These are phyloP conservation scores for Synaphobranchus kaupii DNA, from an alignment of 2,797 vertebrate species.

Conservation along the genomic window DNA sequence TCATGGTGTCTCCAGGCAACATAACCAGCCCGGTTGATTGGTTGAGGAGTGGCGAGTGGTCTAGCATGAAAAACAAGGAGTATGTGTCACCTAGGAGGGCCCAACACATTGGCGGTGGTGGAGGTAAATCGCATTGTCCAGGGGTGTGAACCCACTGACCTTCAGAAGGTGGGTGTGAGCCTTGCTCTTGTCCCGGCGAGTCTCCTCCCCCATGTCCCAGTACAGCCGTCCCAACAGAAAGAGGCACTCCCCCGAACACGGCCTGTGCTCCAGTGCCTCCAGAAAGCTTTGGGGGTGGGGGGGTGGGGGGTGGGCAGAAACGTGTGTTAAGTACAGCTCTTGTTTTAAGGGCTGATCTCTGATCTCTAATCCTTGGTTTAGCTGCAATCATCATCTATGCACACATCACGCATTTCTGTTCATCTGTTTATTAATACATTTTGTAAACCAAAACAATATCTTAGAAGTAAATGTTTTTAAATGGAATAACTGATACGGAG, in stretches of 20 bases:
- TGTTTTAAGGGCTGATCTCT: not conserved
- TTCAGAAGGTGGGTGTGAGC: conserved; percentile 87
- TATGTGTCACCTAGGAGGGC: not conserved
- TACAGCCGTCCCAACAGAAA: conserved; percentile 85
- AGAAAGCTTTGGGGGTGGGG: conserved; percentile 75
- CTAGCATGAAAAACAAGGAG: not conserved
- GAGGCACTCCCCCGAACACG: conserved; percentile 80
- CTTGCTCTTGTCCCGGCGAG: conserved; percentile 85
- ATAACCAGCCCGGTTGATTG: too few species aligned
- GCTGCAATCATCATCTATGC: not conserved
- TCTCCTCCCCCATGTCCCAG: conserved; percentile 90
- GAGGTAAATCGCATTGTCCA: not conserved
- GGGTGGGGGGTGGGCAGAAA: not conserved
- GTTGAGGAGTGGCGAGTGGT: too few species aligned
- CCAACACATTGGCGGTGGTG: not conserved
- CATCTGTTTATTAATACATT: not conserved
- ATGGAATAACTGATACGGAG: too few species aligned
- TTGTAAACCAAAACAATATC: too few species aligned
- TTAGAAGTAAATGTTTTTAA: too few species aligned
- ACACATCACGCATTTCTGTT: too few species aligned
- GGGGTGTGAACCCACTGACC: conserved; percentile 62
- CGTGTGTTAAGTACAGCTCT: not conserved
- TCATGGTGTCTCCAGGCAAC: too few species aligned
- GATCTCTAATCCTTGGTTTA: not conserved
- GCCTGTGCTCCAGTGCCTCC: conserved; percentile 74